phyloP scores from a whole-genome alignment of 2,888 invertebrate genomes.

The Sinelater perroti region DNA sequence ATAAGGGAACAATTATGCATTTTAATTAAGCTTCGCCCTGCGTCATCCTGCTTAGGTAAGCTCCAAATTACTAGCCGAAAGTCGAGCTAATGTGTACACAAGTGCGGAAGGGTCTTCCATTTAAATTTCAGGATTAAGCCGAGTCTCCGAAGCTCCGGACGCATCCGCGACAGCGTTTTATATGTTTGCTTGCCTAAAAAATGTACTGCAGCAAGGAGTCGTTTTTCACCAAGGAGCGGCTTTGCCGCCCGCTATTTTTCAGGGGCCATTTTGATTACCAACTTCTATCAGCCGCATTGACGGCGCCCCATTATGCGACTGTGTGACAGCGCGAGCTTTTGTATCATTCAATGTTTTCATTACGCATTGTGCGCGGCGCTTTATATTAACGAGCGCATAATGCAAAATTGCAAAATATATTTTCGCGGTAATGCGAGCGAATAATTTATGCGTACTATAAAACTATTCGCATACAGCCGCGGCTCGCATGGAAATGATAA shows the following conservation, averaged over 20 bases:
- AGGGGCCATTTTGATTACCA: not conserved
- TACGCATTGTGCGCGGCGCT: slow-evolving; percentile 7
- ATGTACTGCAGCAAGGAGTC: slow-evolving; percentile 6
- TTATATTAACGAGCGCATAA: slow-evolving; percentile 19
- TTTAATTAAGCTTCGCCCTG: slow-evolving; percentile 32
- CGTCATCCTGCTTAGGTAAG: slow-evolving; percentile 34
- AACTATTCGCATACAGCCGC: slow-evolving; percentile 32
- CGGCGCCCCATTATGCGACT: slow-evolving; percentile 2
- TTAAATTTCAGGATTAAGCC: slow-evolving; percentile 25
- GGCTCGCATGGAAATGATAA: slow-evolving; percentile 37
- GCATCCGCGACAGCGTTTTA: not conserved
- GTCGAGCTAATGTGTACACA: slow-evolving; percentile 34
- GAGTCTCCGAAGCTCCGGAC: slow-evolving; percentile 5
- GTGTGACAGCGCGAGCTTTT: slow-evolving; percentile 4
- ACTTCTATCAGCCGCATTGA: not conserved
- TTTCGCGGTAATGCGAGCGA: slow-evolving; percentile 26
- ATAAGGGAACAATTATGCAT: slow-evolving; percentile 35
- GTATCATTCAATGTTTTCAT: slow-evolving; percentile 7
- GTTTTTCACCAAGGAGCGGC: slow-evolving; percentile 3
- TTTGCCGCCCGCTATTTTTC: not conserved
- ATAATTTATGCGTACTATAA: slow-evolving; percentile 41
- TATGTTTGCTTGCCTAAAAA: slow-evolving; percentile 18
- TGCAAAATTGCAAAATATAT: slow-evolving; percentile 18
- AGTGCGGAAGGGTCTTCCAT: slow-evolving; percentile 28
- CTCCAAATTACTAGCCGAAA: slow-evolving; percentile 32